Base-by-base conservation (phyloP, 2,113 vertebrate species). In the Casuarius casuarius region DNA sequence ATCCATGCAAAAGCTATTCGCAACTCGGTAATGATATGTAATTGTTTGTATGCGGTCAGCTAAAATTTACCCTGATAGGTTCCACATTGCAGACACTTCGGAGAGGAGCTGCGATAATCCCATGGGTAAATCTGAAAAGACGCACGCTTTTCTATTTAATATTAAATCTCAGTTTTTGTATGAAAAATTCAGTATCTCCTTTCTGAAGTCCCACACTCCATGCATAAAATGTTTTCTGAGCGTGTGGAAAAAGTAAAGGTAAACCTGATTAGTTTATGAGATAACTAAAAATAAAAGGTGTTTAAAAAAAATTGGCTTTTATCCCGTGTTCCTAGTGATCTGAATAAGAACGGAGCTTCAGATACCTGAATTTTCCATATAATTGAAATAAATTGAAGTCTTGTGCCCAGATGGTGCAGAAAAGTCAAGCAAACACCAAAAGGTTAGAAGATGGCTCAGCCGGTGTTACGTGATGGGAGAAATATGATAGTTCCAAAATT, bases 1-100 rank as follows among this genome's bases (percentile, higher is more conserved):
- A 7, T 44, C 78, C 88, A 31, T 23, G 74, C 89, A 77, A 76
- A 84, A 94, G 82, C 76, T 19, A 17, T 94, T 96, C 84, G 28
- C 89, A 84, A 77, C 91, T 76, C 87, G 12, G 28, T 91, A 92
- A 94, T 92, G 74, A 89, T 82, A 85, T 58, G 74, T 91, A 91
- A 95, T 91, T 95, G 91, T 92, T 91, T 35, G 91, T 94, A 84
- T 91, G 95, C 8, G 86, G 89, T 84, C 94, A 82, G 84, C 91
- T 92, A 25, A 72, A 87, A 87, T 70, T 92, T 70, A 61, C 56
- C 66, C 89, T 94, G 94, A 94, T 82, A 44, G 85, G 62, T 95
- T 96, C 95, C 95, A 96, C 81, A 92, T 87, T 95, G 93, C 62
- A 68, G 77, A 31, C 66, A 6, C 84, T 95, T 87, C 0, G 5